phyloP scores from a whole-genome alignment of 35 echinoderm and acorn worm genomes.

The Hemicentrotus pulcherrimus region DNA sequence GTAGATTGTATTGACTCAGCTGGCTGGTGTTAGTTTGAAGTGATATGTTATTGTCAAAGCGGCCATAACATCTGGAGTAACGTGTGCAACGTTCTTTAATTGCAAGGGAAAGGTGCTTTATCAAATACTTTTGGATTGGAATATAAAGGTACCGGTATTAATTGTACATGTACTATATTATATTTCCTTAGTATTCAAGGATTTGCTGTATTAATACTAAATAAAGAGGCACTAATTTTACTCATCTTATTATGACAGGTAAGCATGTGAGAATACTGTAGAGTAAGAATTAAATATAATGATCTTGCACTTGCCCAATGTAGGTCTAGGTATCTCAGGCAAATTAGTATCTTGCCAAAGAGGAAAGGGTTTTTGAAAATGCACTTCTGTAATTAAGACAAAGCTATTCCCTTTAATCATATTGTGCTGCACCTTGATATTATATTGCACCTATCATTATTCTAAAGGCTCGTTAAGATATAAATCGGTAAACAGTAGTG shows the following conservation, averaged over 20 bases:
- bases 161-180: no score
- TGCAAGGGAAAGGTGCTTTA: no score
- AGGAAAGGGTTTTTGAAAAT: not conserved
- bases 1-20: no score
- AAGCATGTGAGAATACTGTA: not conserved
- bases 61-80: no score
- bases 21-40: no score
- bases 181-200: not conserved
- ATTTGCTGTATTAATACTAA: not conserved
- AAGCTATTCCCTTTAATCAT: not conserved
- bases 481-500: no score
- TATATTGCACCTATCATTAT: not conserved
- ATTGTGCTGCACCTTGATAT: not conserved
- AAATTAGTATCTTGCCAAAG: not conserved
- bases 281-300: not conserved
- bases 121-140: no score
- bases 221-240: not conserved
- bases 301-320: not conserved
- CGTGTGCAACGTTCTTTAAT: no score
- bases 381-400: not conserved
- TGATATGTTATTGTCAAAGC: no score
- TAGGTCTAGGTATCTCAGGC: not conserved
- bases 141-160: no score
- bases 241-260: not conserved
- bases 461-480: no score